Evolutionary conservation across 2,888 invertebrate genomes (phyloP).

Genomic region (Operophtera brumata): DNA sequence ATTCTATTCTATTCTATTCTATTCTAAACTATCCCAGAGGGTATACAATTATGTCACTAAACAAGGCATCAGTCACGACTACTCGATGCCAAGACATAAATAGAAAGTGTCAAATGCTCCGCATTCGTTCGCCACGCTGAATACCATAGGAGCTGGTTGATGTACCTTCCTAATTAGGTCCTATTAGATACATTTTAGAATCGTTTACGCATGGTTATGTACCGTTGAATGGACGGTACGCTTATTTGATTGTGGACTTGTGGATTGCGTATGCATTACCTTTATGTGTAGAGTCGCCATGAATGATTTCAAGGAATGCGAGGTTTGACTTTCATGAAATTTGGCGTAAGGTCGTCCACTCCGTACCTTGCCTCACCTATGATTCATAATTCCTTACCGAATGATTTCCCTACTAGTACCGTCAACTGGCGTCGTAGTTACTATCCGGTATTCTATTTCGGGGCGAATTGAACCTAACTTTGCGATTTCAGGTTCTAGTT

Average conservation of each 20-base stretch:
- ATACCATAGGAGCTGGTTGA: constrained; percentile 46
- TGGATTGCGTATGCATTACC: constrained; percentile 26
- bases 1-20: too few species aligned
- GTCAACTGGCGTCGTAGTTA: too few species aligned
- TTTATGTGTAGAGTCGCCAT: constrained; percentile 24
- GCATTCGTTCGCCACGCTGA: constrained; percentile 54
- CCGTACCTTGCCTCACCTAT: constrained; percentile 5
- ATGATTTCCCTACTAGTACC: not conserved
- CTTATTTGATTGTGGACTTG: constrained; percentile 7
- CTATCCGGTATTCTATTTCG: too few species aligned
- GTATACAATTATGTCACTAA: constrained; percentile 56
- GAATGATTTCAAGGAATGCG: constrained; percentile 37
- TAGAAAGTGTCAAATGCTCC: constrained; percentile 73
- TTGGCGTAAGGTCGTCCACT: constrained; percentile 37
- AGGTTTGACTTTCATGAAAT: constrained; percentile 33
- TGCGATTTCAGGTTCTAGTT: constrained; percentile 19
- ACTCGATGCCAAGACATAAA: constrained; percentile 57
- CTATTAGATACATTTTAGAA: constrained; percentile 37
- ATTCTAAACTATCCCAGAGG: constrained; percentile 35
- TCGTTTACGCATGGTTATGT: constrained; percentile 33
- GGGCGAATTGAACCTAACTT: too few species aligned
- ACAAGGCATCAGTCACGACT: constrained; percentile 52
- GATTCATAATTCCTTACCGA: too few species aligned
- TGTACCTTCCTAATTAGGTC: constrained; percentile 40
- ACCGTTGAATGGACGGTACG: constrained; percentile 20